Base-by-base conservation (phyloP, 2,113 vertebrate species). In the Barbus barbus region DNA sequence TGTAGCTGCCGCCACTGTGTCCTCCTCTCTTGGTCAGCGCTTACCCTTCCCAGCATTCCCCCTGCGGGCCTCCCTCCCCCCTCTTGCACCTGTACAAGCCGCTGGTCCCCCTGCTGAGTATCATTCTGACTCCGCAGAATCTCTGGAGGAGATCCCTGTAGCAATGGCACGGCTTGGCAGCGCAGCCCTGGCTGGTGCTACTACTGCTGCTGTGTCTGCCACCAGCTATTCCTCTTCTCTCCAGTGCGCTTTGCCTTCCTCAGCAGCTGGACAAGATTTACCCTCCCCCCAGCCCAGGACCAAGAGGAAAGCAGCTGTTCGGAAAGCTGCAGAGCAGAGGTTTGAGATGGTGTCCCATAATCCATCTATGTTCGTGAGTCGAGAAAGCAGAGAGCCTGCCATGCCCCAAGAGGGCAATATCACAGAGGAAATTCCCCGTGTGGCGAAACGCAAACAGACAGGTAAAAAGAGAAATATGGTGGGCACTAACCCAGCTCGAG, bases 121-220 rank as follows among this genome's bases (percentile, higher is more conserved):
- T 93, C 95, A 95, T 86, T 97, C 96, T 0, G 94, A 96, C 87
- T 97, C 96, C 0, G 94, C 95, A 0, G 96, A 98, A 86, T 96
- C 96, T 74, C 89, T 97, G 95, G 95, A 97, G 82, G 96, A 97
- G 91, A 97, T 96, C 73, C 97, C 97, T 0, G 95, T 98, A 91
- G 94, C 93, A 11, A 91, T 97, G 92, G 96, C 94, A 41, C 91
- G 81, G 69, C 94, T 96, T 53, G 97, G 96, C 87, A 97, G 95
- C 12, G 90, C 91, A 0, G 90, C 94, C 56, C 83, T 90, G 81
- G 87, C 84, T 0, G 86, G 85, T 56, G 58, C 1, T 65, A 60
- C n/a, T 60, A 44, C 2, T 0, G 33, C 85, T 63, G 24, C 89
- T 24, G 71, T 76, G 28, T 83, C 81, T 56, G 84, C 86, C 5